Conservation (phyloP, 2,888 invertebrate species). For the Leucophenga montana region DNA sequence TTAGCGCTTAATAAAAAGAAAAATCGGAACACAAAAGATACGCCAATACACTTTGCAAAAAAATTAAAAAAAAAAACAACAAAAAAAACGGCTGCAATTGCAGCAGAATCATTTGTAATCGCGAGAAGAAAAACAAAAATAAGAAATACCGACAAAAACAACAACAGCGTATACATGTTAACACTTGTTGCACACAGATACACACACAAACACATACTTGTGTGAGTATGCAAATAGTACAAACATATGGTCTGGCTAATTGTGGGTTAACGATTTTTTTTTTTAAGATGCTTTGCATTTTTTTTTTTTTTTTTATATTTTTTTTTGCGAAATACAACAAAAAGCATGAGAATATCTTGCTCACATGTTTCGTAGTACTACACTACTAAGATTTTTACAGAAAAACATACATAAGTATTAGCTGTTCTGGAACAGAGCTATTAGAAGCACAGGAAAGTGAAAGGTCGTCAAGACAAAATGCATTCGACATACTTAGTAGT, state of each 20-base stretch:
- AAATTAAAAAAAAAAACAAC: not conserved
- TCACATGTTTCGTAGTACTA: not conserved
- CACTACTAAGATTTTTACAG: no score
- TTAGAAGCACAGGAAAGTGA: no score
- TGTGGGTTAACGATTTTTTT: slow-evolving; percentile 55
- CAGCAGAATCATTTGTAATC: slow-evolving; percentile 23
- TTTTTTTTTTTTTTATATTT: no score
- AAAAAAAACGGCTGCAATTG: slow-evolving; percentile 46
- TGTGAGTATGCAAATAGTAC: slow-evolving; percentile 25
- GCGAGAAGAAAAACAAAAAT: not conserved
- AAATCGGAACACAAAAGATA: not conserved
- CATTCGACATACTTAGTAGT: no score
- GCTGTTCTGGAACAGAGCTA: no score
- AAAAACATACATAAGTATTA: no score
- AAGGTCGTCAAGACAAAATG: no score
- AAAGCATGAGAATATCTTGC: slow-evolving; percentile 1
- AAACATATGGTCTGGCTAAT: slow-evolving; percentile 58
- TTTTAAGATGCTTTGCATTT: slow-evolving; percentile 21
- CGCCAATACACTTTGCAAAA: not conserved
- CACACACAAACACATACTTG: slow-evolving; percentile 26
- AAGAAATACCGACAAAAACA: not conserved
- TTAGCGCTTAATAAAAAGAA: not conserved
- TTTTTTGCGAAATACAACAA: slow-evolving; percentile 14
- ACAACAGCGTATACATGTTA: not conserved
- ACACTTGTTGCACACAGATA: slow-evolving; percentile 24